Base-by-base conservation (phyloP, 2,888 invertebrate species). In the Fragum whitleyi region DNA sequence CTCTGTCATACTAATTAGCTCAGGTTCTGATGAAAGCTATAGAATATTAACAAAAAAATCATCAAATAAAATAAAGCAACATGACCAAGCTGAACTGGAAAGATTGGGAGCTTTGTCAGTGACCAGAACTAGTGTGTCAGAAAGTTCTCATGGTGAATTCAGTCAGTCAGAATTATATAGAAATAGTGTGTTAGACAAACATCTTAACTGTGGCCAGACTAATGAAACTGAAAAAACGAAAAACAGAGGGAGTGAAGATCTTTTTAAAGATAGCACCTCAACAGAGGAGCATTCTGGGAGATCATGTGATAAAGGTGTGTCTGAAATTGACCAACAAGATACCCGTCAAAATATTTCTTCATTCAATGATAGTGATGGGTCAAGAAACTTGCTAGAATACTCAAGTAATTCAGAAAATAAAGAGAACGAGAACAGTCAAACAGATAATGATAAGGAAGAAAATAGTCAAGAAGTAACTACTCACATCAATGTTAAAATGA, bases 131-230 rank as follows among this genome's bases (percentile, higher is more conserved):
- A 42, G 19, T 21, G 21, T 42, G 11, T 42, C 65, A 16, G 65
- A 23, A 14, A 21, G 21, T 42, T 23, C 65, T 16, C 19, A n/a
- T 23, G 16, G 26, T 29, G 42, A 65, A 26, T 65, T 65, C 26
- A 65, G 65, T 42, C 65, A 65, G 23, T 65, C 65, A 19, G 42
- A 11, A 39, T 65, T 65, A 29, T 65, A 65, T 21, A 21, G 23
- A 19, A 21, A n/a, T 9, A 42, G 65, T 65, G 36, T 65, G 36
- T 9, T 42, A 19, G 42, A 65, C 36, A 36, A 23, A 23, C 39
- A 65, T n/a, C 47, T 47, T 19, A 11, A 19, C 19, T 53, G 26
- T 23, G 28, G 23, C 6, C 23, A 61, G 26, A 7, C 28, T 32
- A 23, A 23, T 42, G 6, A 65, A 39, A 42, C 65, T 42, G 7